A percentile compares a stretch with the other conserved stretches of the same genome.
These are phyloP conservation scores for Euclidia mi DNA, from an alignment of 2,888 invertebrate genomes.

Conservation along the genomic window DNA sequence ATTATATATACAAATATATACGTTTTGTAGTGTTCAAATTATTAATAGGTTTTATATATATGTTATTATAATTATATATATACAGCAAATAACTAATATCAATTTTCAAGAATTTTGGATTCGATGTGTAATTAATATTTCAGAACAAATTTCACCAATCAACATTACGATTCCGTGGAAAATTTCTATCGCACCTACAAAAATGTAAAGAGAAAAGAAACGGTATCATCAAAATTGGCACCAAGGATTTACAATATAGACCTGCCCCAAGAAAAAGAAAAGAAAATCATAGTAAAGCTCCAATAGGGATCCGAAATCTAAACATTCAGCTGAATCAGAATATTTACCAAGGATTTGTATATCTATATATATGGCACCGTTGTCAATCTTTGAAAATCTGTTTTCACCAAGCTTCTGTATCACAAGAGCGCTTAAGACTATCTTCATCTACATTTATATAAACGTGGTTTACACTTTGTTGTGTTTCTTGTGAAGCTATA, in stretches of 20 bases:
- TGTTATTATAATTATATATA: too few relatives aligned
- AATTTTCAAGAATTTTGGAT: too few relatives aligned
- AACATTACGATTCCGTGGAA: too few relatives aligned
- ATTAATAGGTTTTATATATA: too few relatives aligned
- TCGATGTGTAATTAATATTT: too few relatives aligned
- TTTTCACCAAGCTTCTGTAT: slow-evolving; percentile 23
- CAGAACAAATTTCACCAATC: too few relatives aligned
- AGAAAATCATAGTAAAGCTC: neutral
- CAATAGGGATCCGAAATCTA: slow-evolving; percentile 3
- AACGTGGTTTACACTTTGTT: slow-evolving; percentile 3
- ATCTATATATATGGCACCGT: neutral
- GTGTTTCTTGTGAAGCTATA: neutral
- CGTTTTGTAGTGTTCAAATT: too few relatives aligned
- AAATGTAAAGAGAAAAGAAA: too few relatives aligned
- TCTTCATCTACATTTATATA: slow-evolving; percentile 4
- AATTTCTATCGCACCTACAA: too few relatives aligned
- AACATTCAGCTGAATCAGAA: slow-evolving; percentile 5
- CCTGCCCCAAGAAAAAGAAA: neutral
- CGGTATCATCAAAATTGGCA: too few relatives aligned
- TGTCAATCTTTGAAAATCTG: slow-evolving; percentile 19
- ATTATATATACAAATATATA: too few relatives aligned
- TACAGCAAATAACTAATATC: too few relatives aligned
- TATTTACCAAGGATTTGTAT: slow-evolving; percentile 9
- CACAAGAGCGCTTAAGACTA: neutral
- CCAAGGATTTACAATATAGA: neutral